Percentiles rank a stretch among this genome's conserved stretches.
These are phyloP conservation scores for Todus mexicanus DNA, from an alignment of 2,797 vertebrate genomes.

Conservation along the genomic window DNA sequence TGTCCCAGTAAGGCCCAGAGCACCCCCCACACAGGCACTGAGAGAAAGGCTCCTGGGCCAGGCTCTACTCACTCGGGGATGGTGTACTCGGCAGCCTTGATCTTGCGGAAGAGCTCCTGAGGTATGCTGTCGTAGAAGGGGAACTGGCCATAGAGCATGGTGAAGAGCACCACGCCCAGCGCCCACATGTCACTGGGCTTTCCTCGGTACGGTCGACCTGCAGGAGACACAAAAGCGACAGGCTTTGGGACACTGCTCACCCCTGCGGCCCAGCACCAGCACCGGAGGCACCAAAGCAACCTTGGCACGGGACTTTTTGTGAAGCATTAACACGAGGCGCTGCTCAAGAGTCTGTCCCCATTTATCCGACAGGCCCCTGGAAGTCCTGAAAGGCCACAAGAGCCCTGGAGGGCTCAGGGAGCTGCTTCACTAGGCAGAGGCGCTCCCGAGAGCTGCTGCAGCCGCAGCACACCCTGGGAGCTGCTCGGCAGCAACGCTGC, in stretches of 20 bases:
- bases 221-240: background rate
- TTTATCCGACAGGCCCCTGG: background rate
- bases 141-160: slow-evolving; percentile 99
- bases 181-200: slow-evolving; percentile 99
- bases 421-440: background rate
- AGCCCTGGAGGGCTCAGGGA: background rate
- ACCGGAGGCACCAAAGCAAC: background rate
- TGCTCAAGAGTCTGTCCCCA: background rate
- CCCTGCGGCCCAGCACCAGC: background rate
- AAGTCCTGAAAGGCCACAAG: no score
- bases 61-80: slow-evolving; percentile 92
- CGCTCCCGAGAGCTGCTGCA: background rate
- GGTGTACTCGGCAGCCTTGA: slow-evolving; percentile 98
- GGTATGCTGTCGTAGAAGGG: slow-evolving; percentile 99
- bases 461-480: background rate
- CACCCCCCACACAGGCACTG: rapidly evolving
- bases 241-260: background rate
- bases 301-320: rapidly evolving
- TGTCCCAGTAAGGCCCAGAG: background rate
- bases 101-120: slow-evolving; percentile 99
- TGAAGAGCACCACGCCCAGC: slow-evolving; percentile 95
- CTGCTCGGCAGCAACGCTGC: background rate
- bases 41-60: background rate
- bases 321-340: no score
- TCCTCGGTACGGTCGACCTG: slow-evolving; percentile 94